Base-by-base conservation (phyloP, 2,888 invertebrate species). In the Cheilosia vernalis region DNA sequence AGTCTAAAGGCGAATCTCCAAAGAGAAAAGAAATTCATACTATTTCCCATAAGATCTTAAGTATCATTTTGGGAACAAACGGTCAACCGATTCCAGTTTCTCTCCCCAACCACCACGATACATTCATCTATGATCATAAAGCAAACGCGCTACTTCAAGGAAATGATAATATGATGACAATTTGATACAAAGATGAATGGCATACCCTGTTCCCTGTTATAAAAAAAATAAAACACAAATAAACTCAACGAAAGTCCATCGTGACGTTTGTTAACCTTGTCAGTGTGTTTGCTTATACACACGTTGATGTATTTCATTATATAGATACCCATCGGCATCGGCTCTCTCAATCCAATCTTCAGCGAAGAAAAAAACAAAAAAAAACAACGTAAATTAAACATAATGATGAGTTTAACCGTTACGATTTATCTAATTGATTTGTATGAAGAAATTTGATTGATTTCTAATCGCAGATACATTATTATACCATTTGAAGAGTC, bases 391-490 rank as follows among this genome's bases (percentile, higher is more conserved):
- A 85, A 85, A 85, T 81, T 77, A 64, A 73, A 73, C 83, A 83
- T 69, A 83, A 83, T 83, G 79, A 83, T 79, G 79, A 83, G 66
- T 69, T 63, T 58, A 74, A 84, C 84, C 84, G 84, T 80, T 84
- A 80, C 84, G 80, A 84, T 86, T 82, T 82, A 86, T 86, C 73
- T 82, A 86, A 86, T 86, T 86, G 86, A 86, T 86, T 86, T 86
- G 86, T 86, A 86, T 82, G 81, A 78, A 82, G 86, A 86, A 86
- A 86, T 86, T 86, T 86, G 86, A 86, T 86, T 81, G 86, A 86
- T 86, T 82, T 82, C 86, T 82, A 86, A 86, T 81, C 82, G 72
- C 19, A 63, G 83, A 78, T 78, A 73, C 78, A 78, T 74, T 70
- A 74, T 74, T 74, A 61, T 63, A 51, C 64, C 77, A 72, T 83